A percentile compares a stretch with the other conserved stretches of the same genome.
These are phyloP conservation scores for Gallinago media DNA, from an alignment of 2,113 vertebrate genomes.

Conservation along the genomic window DNA sequence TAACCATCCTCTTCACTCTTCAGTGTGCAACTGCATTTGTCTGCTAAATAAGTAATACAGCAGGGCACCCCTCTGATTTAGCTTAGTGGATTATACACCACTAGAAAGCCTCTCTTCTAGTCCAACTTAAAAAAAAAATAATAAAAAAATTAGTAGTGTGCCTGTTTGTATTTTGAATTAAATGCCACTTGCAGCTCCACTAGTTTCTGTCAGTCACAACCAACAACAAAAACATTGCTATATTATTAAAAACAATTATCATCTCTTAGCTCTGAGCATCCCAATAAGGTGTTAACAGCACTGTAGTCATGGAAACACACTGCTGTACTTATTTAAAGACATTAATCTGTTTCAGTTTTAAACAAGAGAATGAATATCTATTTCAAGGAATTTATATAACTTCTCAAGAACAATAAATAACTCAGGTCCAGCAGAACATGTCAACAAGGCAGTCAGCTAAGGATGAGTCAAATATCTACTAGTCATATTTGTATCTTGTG, in stretches of 20 bases:
- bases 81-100: not conserved
- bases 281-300: slow-evolving; percentile 4
- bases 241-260: not conserved
- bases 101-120: not conserved
- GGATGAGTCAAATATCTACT: slow-evolving; percentile 2
- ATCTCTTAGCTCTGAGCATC: not conserved
- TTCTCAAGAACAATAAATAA: slow-evolving; percentile 26
- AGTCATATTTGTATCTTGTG: not conserved
- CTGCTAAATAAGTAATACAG: not conserved
- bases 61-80: not conserved
- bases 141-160: not conserved
- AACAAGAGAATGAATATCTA: not conserved
- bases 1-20: not conserved
- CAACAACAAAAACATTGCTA: not conserved
- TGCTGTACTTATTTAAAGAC: not conserved
- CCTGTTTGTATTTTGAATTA: not conserved
- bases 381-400: slow-evolving; percentile 30
- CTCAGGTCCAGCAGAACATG: not conserved
- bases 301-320: not conserved
- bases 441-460: not conserved
- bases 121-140: not conserved
- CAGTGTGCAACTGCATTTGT: not conserved
- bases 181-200: not conserved
- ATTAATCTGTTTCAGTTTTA: not conserved
- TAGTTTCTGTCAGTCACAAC: not conserved